Evolutionary conservation across 2,797 vertebrate species (phyloP).

Genomic region (Babyrousa celebensis): DNA sequence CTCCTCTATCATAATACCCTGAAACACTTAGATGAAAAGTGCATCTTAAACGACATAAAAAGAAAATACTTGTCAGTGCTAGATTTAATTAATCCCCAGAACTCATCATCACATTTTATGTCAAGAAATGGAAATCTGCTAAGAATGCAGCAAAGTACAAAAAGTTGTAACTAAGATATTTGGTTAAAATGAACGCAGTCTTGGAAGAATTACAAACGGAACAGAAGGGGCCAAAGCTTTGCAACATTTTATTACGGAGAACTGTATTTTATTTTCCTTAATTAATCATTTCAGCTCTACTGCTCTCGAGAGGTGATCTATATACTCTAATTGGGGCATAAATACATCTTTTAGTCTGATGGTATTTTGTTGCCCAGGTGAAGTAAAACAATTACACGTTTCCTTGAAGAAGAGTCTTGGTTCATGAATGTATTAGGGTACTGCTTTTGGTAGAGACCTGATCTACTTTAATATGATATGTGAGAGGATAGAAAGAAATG

Average conservation of each 20-base stretch:
- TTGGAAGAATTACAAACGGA: not conserved
- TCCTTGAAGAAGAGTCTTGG: conserved; percentile 42
- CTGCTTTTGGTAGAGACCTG: not conserved
- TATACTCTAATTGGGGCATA: not conserved
- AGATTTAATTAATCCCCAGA: conserved; percentile 66
- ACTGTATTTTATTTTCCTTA: not conserved
- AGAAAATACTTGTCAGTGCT: conserved; percentile 21
- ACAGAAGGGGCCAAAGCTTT: not conserved
- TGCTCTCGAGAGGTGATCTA: not conserved
- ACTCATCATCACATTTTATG: conserved; percentile 7
- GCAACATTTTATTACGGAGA: not conserved
- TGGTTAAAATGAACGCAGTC: not conserved
- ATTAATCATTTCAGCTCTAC: not conserved
- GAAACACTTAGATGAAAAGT: conserved; percentile 42
- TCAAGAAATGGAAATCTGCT: conserved; percentile 62
- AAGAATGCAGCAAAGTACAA: not conserved
- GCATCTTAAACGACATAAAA: conserved; percentile 56
- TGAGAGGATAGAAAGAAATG: conserved; percentile 69
- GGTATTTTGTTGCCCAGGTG: not conserved
- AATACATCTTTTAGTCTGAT: not conserved
- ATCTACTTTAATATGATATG: conserved; percentile 48
- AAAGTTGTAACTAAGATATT: conserved; percentile 15
- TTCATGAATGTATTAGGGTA: conserved; percentile 3
- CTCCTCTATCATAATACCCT: conserved; percentile 60
- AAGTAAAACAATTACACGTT: conserved; percentile 3